phyloP scores from a whole-genome alignment of 2,797 vertebrate genomes.

The Acomys russatus region DNA sequence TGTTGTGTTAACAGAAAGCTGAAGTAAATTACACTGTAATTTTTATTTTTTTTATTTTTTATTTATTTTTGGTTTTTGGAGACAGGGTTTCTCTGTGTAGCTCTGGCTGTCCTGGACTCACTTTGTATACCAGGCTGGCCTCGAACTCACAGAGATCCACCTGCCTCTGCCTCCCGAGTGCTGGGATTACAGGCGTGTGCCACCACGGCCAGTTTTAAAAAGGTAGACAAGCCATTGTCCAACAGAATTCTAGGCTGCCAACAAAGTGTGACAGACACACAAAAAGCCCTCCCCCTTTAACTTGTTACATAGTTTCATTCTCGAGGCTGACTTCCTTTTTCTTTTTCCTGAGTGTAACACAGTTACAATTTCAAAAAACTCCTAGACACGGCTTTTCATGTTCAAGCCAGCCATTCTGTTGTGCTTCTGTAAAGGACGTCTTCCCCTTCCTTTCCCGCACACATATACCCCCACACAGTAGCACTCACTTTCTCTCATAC shows the following conservation, averaged over 20 bases:
- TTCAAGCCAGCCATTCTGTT: slow-evolving; percentile 89
- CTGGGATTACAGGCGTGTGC: too few relatives aligned
- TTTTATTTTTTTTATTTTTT: too few relatives aligned
- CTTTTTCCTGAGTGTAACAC: slow-evolving; percentile 91
- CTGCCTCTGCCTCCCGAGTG: too few relatives aligned
- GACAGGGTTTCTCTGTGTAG: too few relatives aligned
- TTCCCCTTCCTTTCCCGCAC: slow-evolving; percentile 76
- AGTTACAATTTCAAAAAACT: slow-evolving; percentile 91
- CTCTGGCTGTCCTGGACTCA: too few relatives aligned
- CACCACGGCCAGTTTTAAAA: slow-evolving; percentile 88
- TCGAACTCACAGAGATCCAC: too few relatives aligned
- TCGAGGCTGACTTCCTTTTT: slow-evolving; percentile 91
- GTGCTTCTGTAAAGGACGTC: slow-evolving; percentile 88
- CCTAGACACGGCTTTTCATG: slow-evolving; percentile 95
- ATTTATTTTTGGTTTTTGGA: too few relatives aligned
- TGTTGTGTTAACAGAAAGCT: slow-evolving; percentile 97
- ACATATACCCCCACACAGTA: slow-evolving; percentile 73
- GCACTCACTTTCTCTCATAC: slow-evolving; percentile 77
- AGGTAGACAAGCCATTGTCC: slow-evolving; percentile 96
- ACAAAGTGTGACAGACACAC: slow-evolving; percentile 93
- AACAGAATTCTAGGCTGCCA: slow-evolving; percentile 98
- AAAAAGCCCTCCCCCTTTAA: slow-evolving; percentile 93
- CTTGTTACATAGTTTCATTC: slow-evolving; percentile 95
- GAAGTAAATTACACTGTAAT: slow-evolving; percentile 99
- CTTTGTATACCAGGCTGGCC: too few relatives aligned